Base-by-base conservation (phyloP, 2,113 vertebrate species). In the Osmerus eperlanus region DNA sequence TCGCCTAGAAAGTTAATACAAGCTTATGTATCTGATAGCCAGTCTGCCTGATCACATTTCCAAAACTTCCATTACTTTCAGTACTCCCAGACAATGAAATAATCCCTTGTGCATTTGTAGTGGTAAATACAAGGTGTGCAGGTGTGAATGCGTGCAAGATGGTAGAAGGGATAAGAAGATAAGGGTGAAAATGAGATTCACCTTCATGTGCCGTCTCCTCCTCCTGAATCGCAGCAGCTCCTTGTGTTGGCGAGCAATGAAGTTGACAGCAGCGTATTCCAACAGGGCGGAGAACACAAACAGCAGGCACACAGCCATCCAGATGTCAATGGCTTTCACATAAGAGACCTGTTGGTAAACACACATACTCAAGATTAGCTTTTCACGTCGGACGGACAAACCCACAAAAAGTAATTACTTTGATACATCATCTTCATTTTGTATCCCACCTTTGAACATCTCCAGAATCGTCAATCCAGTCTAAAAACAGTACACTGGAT, bases 271-370 rank as follows among this genome's bases (percentile, higher is more conserved):
- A 0, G 97, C 97, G 0, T 99, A 99, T 76, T 99, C 97, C 71
- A 99, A 91, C 80, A 99, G 93, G 2, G 97, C 97, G 0, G 97
- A 99, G 93, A 99, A 99, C 73, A 99, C 97, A 32, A 99, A 99
- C 64, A 99, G 94, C 90, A 99, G 89, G 81, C 97, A 99, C 29
- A 99, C 97, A 0, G 97, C 97, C 97, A 99, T 99, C 97, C 97
- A 99, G 86, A 99, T 99, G 75, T 99, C 97, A 64, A 99, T 99
- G 89, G 97, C 97, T 86, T 99, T 99, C 68, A 99, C 97, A 0
- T 99, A 99, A 78, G 97, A 99, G 81, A 99, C 62, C 62, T 64
- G 62, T 16, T 47, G 16, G 62, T 32, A 36, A 32, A 15, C 29
- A 36, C 15, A 47, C 41, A 47, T 47, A 47, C 41, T 47, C 41